phyloP scores from a whole-genome alignment of 2,888 invertebrate species.

The Epinotia brunnichana region DNA sequence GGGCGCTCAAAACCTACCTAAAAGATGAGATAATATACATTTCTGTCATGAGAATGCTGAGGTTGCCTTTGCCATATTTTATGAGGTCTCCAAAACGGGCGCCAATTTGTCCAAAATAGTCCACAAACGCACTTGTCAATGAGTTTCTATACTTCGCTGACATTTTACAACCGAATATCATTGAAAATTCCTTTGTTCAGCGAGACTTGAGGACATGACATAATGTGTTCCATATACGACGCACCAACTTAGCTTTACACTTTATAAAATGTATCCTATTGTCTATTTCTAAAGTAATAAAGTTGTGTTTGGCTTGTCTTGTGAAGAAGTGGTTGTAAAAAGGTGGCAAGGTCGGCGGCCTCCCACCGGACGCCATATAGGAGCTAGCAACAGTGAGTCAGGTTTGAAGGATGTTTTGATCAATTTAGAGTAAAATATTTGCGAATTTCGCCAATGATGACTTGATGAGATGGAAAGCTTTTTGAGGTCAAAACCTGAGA shows the following conservation, averaged over 20 bases:
- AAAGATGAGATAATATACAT: too few relatives aligned
- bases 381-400: conserved; percentile 43
- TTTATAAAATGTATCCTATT: background rate
- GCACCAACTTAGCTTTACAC: conserved; percentile 10
- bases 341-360: conserved; percentile 36
- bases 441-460: background rate
- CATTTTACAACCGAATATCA: conserved; percentile 7
- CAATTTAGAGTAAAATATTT: conserved; percentile 7
- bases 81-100: background rate
- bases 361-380: conserved; percentile 37
- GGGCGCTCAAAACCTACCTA: too few relatives aligned
- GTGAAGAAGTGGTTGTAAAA: background rate
- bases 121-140: background rate
- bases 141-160: conserved; percentile 3
- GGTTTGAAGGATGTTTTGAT: conserved; percentile 29
- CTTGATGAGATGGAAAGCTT: background rate
- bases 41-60: too few relatives aligned
- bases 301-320: conserved; percentile 1
- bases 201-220: conserved; percentile 25
- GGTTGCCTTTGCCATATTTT: too few relatives aligned
- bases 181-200: conserved; percentile 34
- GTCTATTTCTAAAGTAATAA: background rate
- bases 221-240: conserved; percentile 35
- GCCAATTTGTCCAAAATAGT: background rate
- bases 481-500: too few relatives aligned